Evolutionary conservation across 2,113 vertebrate genomes (phyloP), one percentile per base, ranked within the genome.

Genomic region (Ailurus styani): DNA sequence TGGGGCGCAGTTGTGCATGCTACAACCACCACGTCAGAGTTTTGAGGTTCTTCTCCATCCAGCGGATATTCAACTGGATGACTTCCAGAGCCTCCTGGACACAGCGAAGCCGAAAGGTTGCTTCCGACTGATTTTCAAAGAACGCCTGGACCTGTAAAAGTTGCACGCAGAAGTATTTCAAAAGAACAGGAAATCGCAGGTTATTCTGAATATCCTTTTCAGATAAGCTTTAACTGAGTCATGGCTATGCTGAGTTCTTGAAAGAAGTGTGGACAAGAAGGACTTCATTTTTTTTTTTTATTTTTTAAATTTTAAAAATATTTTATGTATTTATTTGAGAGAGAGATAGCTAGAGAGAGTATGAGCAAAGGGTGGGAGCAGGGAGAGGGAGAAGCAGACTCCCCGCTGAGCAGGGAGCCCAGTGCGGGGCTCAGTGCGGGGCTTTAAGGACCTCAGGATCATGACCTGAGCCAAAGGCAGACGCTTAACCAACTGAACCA

Each of bases 11-110:
- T 40, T 84, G 87, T n/a, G 89, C 8, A 31, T 60, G 64, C 98
- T 99, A 99, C 93, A 99, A 98, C 97, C 98, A 98, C 9, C 86
- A 31, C 1, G 40, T 70, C 55, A 99, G 98, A 0, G 96, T 96
- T 40, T 98, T 57, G 17, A 99, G 97, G 95, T 99, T 99, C n/a
- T 91, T 98, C 18, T 99, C 98, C 98, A 99, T 99, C 99, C 99
- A 99, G 73, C 98, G 99, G 96, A 99, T 99, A 98, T 99, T 99
- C 91, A 99, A 81, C 60, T 99, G 99, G 98, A 99, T 99, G 96
- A 99, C 99, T 97, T 99, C 99, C 60, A 99, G 97, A 45, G 99
- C 99, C 82, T 99, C 99, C 97, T 99, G 99, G 50, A 99, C 99
- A 50, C 98, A 99, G n/a, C 97, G 99, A 96, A 99, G 99, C 86